Evolutionary conservation across 2,797 vertebrate species (phyloP), one percentile per base, ranked within the genome.

Genomic region (Oreonectes daqikongensis): DNA sequence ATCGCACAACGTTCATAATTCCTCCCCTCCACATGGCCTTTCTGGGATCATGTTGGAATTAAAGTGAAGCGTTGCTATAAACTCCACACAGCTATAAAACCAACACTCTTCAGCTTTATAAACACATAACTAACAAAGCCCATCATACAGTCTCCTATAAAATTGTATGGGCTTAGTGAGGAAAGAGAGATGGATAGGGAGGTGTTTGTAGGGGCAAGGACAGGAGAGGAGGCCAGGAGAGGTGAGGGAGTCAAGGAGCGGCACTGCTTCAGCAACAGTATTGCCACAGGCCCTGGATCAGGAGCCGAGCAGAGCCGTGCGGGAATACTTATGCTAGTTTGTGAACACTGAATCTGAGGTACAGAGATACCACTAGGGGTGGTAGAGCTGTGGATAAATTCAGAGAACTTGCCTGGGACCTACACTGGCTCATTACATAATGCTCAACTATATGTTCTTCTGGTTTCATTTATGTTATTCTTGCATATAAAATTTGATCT

Each of bases 51-150:
- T 20, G 53, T 65, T 75, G 9, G 69, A 72, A 81, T 79, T 75
- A 78, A 84, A 74, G 66, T 70, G 26, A 85, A 81, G 77, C 70
- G 74, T 28, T 24, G 78, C 71, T 44, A 66, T 85, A 82, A 84
- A 79, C 69, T 55, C 46, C 69, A 69, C 63, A 69, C 40, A 63
- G 32, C 67, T 57, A 80, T 78, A 68, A 82, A 83, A 52, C 57
- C 20, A 64, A 64, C 75, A 75, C 22, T 59, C n/a, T 48, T 64
- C 64, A 80, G 64, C 60, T 63, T 70, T 71, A 80, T 48, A 70
- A 48, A 75, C 59, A 66, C 72, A 60, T 76, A 78, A 78, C 75
- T 64, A 82, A 82, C 60, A 81, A 75, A 65, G 50, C 64, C 70
- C 59, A 61, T 72, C 71, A 76, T 50, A 57, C 18, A 44, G 44